phyloP scores from a whole-genome alignment of 2,888 invertebrate species.

The Drosophila siamana region DNA sequence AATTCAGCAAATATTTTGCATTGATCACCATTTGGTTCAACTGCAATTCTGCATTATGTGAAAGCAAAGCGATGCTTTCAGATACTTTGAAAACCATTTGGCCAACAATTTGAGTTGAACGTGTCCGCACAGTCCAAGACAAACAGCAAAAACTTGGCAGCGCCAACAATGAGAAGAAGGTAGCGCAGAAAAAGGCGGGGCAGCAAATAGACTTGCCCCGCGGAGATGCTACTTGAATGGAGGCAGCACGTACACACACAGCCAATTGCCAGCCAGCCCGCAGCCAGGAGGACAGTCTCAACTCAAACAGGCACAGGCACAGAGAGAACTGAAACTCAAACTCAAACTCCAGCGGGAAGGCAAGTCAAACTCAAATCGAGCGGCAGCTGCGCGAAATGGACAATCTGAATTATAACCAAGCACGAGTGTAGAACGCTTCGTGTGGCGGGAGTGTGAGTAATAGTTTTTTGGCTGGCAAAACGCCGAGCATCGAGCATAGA shows the following conservation, averaged over 20 bases:
- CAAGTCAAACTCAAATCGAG: conserved; percentile 66
- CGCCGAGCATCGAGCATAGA: conserved; percentile 41
- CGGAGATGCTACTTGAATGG: conserved; percentile 40
- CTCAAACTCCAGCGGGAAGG: conserved; percentile 18
- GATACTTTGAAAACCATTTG: conserved; percentile 51
- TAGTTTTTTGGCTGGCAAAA: conserved; percentile 75
- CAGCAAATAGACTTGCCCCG: conserved; percentile 51
- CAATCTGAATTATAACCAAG: conserved; percentile 76
- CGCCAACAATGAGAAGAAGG: conserved; percentile 21
- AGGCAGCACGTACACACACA: conserved; percentile 48
- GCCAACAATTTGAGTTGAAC: conserved; percentile 34
- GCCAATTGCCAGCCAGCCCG: conserved; percentile 45
- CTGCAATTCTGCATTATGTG: conserved; percentile 29
- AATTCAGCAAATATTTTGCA: conserved; percentile 9
- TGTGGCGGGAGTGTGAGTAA: conserved; percentile 70
- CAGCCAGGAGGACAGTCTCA: conserved; percentile 5
- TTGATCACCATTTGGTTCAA: conserved; percentile 13
- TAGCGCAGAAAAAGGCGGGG: background rate
- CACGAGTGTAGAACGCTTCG: conserved; percentile 11
- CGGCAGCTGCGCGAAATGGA: conserved; percentile 80
- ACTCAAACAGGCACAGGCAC: background rate
- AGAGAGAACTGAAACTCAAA: background rate
- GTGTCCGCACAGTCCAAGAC: conserved; percentile 39
- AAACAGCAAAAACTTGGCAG: conserved; percentile 69
- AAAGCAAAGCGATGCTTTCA: conserved; percentile 29